Evolutionary conservation across 2,888 invertebrate genomes (phyloP).

Genomic region (Gerris lacustris): DNA sequence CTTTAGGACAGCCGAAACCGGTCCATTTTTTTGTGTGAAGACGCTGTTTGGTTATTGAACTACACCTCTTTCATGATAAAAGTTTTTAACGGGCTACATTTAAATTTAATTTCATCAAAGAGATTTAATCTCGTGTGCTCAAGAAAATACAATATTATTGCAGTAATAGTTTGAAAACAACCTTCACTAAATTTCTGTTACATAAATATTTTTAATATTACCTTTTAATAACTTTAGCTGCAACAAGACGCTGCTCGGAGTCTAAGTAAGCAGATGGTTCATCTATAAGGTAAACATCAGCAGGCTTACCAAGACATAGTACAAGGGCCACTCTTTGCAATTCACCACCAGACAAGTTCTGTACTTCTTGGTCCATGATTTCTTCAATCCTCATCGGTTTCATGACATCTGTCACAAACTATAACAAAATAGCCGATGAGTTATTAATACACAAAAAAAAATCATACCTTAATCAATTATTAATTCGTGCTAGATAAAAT

Average conservation of each 20-base stretch:
- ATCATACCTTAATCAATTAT: conserved; percentile 8
- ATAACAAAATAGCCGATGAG: conserved; percentile 26
- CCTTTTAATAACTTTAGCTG: conserved; percentile 98
- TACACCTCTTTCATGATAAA: too few species aligned
- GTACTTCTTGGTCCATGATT: conserved; percentile 95
- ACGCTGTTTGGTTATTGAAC: too few species aligned
- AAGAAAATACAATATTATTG: too few species aligned
- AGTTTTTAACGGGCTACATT: too few species aligned
- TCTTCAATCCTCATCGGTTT: conserved; percentile 94
- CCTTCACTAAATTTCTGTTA: too few species aligned
- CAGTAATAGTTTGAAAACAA: too few species aligned
- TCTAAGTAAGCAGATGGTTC: conserved; percentile 98
- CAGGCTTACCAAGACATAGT: conserved; percentile 93
- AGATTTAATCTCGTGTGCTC: too few species aligned
- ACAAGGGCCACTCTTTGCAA: conserved; percentile 94
- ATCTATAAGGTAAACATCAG: conserved; percentile 96
- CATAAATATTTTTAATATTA: conserved; percentile 34
- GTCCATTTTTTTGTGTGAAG: too few species aligned
- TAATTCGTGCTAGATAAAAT: neutral
- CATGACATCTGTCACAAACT: conserved; percentile 97
- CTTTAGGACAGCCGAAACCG: too few species aligned
- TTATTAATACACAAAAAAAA: neutral
- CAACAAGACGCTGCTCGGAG: conserved; percentile 98
- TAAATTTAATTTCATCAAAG: too few species aligned
- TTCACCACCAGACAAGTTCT: conserved; percentile 97